These are phyloP conservation scores for Oplegnathus fasciatus DNA, from an alignment of 2,113 vertebrate genomes.

Conservation along the genomic window DNA sequence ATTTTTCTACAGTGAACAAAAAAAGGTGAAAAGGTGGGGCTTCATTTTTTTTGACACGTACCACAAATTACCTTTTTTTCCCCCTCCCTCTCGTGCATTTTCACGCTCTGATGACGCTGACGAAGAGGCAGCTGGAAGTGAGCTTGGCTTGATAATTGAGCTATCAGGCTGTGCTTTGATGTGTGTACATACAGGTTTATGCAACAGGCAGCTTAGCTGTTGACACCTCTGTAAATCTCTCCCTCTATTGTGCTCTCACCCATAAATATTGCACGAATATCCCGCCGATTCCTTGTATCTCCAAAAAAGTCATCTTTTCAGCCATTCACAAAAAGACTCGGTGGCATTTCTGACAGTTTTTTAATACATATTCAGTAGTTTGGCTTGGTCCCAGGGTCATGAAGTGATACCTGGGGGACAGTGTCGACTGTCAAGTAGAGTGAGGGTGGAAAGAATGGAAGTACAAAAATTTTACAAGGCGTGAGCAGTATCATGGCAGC, in stretches of 20 bases:
- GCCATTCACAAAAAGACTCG: not conserved
- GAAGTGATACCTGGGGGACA: constrained; percentile 27
- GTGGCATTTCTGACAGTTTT: constrained; percentile 30
- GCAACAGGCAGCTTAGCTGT: constrained; percentile 57
- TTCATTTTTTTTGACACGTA: not conserved
- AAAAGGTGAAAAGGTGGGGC: not conserved
- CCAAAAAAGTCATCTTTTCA: constrained; percentile 4
- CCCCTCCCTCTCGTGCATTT: not conserved
- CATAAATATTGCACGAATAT: constrained; percentile 43
- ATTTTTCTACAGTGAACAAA: not conserved
- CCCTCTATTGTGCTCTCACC: constrained; percentile 21
- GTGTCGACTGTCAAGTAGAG: constrained; percentile 34
- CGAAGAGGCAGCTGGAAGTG: constrained; percentile 16
- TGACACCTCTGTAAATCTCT: constrained; percentile 53
- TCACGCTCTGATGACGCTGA: not conserved
- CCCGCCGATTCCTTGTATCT: not conserved
- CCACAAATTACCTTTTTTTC: not conserved
- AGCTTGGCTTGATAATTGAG: constrained; percentile 49
- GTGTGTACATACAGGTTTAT: constrained; percentile 43
- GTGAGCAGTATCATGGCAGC: constrained; percentile 8
- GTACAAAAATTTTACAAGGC: not conserved
- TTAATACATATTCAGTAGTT: constrained; percentile 38
- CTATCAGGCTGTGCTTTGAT: constrained; percentile 51
- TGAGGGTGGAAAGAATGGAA: not conserved
- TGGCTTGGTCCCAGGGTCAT: constrained; percentile 39